These are phyloP conservation scores for Scomberomorus guttatus DNA, from an alignment of 2,797 vertebrate species.

Conservation along the genomic window DNA sequence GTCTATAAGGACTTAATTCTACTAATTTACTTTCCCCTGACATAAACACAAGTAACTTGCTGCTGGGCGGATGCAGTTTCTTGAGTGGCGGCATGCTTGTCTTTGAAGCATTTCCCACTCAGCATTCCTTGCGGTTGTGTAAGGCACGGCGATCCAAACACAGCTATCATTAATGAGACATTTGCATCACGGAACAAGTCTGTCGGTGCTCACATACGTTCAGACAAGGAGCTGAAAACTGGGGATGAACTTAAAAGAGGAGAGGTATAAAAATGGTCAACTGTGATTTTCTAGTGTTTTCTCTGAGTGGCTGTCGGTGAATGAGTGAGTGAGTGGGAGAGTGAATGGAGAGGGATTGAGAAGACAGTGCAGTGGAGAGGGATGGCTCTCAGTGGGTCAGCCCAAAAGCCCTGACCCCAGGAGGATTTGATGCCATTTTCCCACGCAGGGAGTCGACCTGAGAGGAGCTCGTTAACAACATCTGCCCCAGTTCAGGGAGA, in stretches of 20 bases:
- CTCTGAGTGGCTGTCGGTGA: slow-evolving; percentile 61
- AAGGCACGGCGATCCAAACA: slow-evolving; percentile 70
- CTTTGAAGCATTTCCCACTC: slow-evolving; percentile 83
- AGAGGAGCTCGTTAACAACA: slow-evolving; percentile 89
- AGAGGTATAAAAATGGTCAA: slow-evolving; percentile 52
- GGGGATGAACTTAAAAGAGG: slow-evolving; percentile 39
- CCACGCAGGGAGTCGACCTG: slow-evolving; percentile 88
- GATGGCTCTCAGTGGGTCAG: slow-evolving; percentile 86
- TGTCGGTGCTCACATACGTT: slow-evolving; percentile 47
- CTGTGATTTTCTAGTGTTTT: slow-evolving; percentile 68
- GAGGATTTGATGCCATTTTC: slow-evolving; percentile 89
- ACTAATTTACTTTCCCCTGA: slow-evolving; percentile 57
- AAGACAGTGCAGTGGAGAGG: slow-evolving; percentile 74
- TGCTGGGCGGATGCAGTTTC: slow-evolving; percentile 71
- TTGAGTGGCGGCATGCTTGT: slow-evolving; percentile 60
- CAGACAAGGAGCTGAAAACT: slow-evolving; percentile 49
- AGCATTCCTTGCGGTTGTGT: slow-evolving; percentile 86
- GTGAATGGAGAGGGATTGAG: slow-evolving; percentile 66
- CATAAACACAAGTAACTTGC: slow-evolving; percentile 60
- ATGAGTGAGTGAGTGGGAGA: slow-evolving; percentile 51
- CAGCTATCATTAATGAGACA: slow-evolving; percentile 81
- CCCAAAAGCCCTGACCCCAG: slow-evolving; percentile 87
- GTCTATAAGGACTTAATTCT: slow-evolving; percentile 56
- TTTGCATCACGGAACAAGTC: slow-evolving; percentile 76
- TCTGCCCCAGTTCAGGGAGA: slow-evolving; percentile 90